Conservation (phyloP, 2,888 invertebrate species). For the Lepeophtheirus nordmannii region DNA sequence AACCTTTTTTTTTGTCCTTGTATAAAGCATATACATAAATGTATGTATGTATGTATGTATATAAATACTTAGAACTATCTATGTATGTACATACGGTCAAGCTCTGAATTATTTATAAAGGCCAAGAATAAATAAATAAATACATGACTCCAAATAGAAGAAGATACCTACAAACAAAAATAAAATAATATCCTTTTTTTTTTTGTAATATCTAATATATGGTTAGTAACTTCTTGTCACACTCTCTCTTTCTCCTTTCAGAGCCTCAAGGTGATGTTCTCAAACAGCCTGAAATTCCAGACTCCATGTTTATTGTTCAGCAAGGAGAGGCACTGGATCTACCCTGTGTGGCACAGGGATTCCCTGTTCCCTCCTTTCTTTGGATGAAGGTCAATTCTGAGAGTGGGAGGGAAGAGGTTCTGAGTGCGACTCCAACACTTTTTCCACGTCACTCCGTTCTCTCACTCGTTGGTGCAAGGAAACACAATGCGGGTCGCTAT, state of each 20-base stretch:
- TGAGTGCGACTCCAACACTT: constrained; percentile 43
- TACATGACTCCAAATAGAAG: background rate
- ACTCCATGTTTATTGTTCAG: constrained; percentile 20
- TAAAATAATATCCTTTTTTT: background rate
- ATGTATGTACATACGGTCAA: background rate
- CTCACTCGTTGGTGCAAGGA: background rate
- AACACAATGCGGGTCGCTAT: background rate
- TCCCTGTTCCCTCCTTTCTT: constrained; percentile 29
- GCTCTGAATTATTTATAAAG: constrained; percentile 4
- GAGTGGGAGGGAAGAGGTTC: constrained; percentile 38
- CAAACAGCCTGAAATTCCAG: background rate
- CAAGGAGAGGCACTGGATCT: constrained; percentile 26
- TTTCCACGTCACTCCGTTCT: constrained; percentile 4
- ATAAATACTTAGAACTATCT: background rate
- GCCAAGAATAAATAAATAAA: background rate
- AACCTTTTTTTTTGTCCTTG: too few species aligned
- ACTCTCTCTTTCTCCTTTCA: background rate
- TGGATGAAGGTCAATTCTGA: constrained; percentile 40
- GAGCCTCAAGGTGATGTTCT: background rate
- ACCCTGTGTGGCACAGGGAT: constrained; percentile 28
- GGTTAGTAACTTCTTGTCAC: background rate
- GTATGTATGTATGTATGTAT: background rate
- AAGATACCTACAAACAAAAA: constrained; percentile 1
- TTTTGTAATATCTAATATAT: background rate
- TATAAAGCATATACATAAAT: background rate